Evolutionary conservation across 1,140 invertebrate genomes (phyloP).

Genomic region (Caenorhabditis brenneri): DNA sequence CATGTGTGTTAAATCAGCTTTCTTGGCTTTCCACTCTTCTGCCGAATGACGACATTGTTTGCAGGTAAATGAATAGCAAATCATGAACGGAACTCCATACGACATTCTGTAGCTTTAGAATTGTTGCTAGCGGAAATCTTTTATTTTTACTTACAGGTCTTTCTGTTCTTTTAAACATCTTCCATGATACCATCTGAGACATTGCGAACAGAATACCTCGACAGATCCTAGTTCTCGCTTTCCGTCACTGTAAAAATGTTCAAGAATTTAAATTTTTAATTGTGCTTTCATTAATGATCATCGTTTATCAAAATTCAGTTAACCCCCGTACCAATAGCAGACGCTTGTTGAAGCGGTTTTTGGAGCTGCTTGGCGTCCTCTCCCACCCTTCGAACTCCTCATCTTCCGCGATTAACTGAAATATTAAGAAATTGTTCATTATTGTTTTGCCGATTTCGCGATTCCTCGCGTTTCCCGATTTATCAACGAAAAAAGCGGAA

Average conservation of each 20-base stretch:
- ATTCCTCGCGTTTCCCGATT: too few relatives aligned
- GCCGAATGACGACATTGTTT: conserved; percentile 88
- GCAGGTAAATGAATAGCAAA: conserved; percentile 93
- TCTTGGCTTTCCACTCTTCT: conserved; percentile 24
- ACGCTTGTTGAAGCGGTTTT: background rate
- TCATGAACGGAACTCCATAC: conserved; percentile 83
- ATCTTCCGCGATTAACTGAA: too few relatives aligned
- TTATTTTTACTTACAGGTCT: conserved; percentile 65
- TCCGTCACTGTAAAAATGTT: conserved; percentile 61
- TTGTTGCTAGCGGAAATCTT: background rate
- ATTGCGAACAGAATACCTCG: conserved; percentile 63
- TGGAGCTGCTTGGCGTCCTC: conserved; percentile 18
- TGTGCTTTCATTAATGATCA: too few relatives aligned
- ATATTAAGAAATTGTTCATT: too few relatives aligned
- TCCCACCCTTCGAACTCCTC: background rate
- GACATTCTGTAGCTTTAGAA: conserved; percentile 50
- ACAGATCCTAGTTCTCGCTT: conserved; percentile 60
- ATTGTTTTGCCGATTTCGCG: too few relatives aligned
- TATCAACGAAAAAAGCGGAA: too few relatives aligned
- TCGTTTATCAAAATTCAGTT: background rate
- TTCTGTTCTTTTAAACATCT: conserved; percentile 64
- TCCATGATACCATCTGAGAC: conserved; percentile 66
- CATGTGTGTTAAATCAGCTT: conserved; percentile 87
- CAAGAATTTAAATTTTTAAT: too few relatives aligned
- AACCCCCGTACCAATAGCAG: conserved; percentile 41